A percentile compares a stretch with the other conserved stretches of the same genome.
These are phyloP conservation scores for Hemitrygon akajei DNA, from an alignment of 2,797 vertebrate genomes.

Conservation along the genomic window DNA sequence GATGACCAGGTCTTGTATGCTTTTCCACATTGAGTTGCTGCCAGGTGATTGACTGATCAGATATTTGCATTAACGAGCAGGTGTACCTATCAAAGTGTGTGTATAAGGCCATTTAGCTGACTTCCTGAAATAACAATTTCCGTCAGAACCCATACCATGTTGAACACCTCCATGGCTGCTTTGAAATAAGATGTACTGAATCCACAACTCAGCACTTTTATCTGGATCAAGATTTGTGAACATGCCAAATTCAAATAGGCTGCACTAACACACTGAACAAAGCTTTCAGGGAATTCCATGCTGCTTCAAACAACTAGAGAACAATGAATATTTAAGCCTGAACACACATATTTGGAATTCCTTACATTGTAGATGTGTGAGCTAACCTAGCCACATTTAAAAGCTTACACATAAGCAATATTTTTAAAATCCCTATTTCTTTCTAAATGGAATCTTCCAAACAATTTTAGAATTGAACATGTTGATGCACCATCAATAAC, in stretches of 20 bases:
- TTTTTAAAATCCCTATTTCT: slow-evolving; percentile 18
- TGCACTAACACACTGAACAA: background rate
- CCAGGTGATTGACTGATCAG: too few species aligned
- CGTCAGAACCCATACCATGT: too few species aligned
- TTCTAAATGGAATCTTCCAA: background rate
- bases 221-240: background rate
- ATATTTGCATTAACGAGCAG: too few species aligned
- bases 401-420: background rate
- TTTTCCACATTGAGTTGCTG: too few species aligned
- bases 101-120: background rate
- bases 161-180: background rate
- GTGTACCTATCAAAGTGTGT: too few species aligned
- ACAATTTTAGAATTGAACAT: background rate
- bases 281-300: background rate
- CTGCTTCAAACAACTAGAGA: background rate
- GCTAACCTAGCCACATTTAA: too few species aligned
- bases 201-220: background rate
- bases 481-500: too few species aligned
- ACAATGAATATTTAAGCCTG: background rate
- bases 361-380: background rate
- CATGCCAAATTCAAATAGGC: background rate
- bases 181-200: background rate
- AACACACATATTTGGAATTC: slow-evolving; percentile 2
- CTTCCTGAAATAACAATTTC: slow-evolving; percentile 16
- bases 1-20: too few species aligned